Evolutionary conservation across 2,113 vertebrate species (phyloP).

Genomic region (Alethe diademata): DNA sequence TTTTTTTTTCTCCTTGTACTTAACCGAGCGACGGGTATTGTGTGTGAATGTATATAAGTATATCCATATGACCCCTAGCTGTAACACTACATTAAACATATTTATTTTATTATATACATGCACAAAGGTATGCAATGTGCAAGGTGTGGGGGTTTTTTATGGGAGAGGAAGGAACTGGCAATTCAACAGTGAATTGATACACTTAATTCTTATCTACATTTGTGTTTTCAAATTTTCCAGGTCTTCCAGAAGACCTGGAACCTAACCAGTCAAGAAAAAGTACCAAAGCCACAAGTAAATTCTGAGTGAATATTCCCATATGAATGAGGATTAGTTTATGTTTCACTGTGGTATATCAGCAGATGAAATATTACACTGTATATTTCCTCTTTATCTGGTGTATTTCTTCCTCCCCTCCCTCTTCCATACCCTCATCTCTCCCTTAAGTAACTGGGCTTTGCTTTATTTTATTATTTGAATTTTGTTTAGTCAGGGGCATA

Average conservation of each 20-base stretch:
- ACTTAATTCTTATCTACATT: neutral
- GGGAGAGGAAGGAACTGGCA: neutral
- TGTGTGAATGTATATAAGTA: neutral
- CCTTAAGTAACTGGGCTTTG: neutral
- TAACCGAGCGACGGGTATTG: neutral
- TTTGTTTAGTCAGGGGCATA: neutral
- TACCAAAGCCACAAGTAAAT: conserved; percentile 10
- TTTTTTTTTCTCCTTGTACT: neutral
- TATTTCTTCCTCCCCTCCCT: conserved; percentile 34
- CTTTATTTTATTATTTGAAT: conserved; percentile 22
- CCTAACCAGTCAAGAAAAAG: conserved; percentile 5
- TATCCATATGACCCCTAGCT: neutral
- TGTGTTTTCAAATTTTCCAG: neutral
- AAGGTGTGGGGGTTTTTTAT: conserved; percentile 9
- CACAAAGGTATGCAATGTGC: neutral
- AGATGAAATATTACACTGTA: neutral
- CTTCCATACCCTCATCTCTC: neutral
- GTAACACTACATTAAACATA: neutral
- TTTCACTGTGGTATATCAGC: conserved; percentile 12
- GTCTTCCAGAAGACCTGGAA: neutral
- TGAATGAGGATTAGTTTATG: conserved; percentile 26
- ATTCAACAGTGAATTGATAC: neutral
- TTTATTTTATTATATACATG: conserved; percentile 41
- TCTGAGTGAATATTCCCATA: conserved; percentile 23
- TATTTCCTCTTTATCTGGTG: conserved; percentile 25